A percentile compares a stretch with the other conserved stretches of the same genome.
phyloP scores from a whole-genome alignment of 2,888 invertebrate species.

The Trissolcus brochymenae region DNA sequence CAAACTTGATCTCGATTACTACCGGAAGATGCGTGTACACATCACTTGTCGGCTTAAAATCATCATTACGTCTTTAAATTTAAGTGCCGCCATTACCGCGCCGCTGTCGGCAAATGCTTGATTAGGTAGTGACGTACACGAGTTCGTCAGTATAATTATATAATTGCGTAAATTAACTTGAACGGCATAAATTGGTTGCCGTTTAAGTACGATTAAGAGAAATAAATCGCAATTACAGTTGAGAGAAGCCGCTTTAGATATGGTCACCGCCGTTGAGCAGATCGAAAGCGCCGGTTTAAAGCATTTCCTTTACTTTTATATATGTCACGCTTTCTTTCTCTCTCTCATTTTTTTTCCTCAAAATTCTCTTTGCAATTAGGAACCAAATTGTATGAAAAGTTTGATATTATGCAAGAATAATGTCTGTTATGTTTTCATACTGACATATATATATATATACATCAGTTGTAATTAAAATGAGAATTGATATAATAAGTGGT shows the following conservation, averaged over 20 bases:
- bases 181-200: conserved; percentile 71
- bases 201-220: conserved; percentile 74
- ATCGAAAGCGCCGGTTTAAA: conserved; percentile 37
- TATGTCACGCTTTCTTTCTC: conserved; percentile 32
- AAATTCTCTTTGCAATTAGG: no score
- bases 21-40: conserved; percentile 30
- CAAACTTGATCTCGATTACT: not conserved
- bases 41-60: conserved; percentile 25
- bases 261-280: conserved; percentile 49
- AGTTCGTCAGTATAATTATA: conserved; percentile 68
- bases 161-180: conserved; percentile 75
- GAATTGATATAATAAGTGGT: not conserved
- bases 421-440: no score
- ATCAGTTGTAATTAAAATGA: not conserved
- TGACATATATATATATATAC: no score
- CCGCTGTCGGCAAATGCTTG: conserved; percentile 60
- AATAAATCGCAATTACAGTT: conserved; percentile 73
- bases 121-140: conserved; percentile 63
- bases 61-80: conserved; percentile 62
- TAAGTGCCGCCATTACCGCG: conserved; percentile 64
- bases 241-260: conserved; percentile 60
- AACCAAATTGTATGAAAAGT: no score
- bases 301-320: conserved; percentile 43
- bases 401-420: no score
- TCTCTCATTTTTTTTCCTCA: not conserved